Conservation (phyloP, 2,113 vertebrate species). For the Salminus brasiliensis region DNA sequence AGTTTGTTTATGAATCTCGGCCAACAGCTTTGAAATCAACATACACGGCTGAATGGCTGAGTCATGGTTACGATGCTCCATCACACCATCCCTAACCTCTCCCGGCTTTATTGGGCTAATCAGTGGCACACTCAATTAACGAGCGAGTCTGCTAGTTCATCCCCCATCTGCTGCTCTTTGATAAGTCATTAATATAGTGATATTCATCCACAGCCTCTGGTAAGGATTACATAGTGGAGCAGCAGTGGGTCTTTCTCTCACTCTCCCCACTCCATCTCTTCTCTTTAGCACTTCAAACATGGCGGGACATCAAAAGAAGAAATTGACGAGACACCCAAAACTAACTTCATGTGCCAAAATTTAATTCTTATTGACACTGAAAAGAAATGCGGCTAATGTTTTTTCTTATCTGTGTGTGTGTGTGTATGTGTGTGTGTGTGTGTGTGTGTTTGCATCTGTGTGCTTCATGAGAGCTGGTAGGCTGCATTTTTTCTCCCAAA, state of each 20-base stretch:
- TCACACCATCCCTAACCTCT: slow-evolving; percentile 60
- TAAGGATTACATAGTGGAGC: slow-evolving; percentile 66
- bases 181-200: slow-evolving; percentile 77
- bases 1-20: neutral
- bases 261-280: slow-evolving; percentile 19
- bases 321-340: slow-evolving; percentile 61
- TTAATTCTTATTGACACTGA: slow-evolving; percentile 60
- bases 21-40: neutral
- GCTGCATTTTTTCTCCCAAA: slow-evolving; percentile 35
- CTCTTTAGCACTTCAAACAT: slow-evolving; percentile 60
- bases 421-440: neutral
- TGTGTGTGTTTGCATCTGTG: slow-evolving; percentile 2
- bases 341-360: slow-evolving; percentile 60
- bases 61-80: slow-evolving; percentile 54
- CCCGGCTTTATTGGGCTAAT: slow-evolving; percentile 65
- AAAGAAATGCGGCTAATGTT: slow-evolving; percentile 66
- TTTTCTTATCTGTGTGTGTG: slow-evolving; percentile 65
- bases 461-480: slow-evolving; percentile 13
- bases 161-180: slow-evolving; percentile 75
- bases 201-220: slow-evolving; percentile 68
- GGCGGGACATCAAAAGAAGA: slow-evolving; percentile 67
- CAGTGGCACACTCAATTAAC: slow-evolving; percentile 74
- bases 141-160: slow-evolving; percentile 68
- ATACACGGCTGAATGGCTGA: neutral
- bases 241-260: slow-evolving; percentile 1